phyloP scores from a whole-genome alignment of 2,113 vertebrate genomes.

The Peromyscus leucopus region DNA sequence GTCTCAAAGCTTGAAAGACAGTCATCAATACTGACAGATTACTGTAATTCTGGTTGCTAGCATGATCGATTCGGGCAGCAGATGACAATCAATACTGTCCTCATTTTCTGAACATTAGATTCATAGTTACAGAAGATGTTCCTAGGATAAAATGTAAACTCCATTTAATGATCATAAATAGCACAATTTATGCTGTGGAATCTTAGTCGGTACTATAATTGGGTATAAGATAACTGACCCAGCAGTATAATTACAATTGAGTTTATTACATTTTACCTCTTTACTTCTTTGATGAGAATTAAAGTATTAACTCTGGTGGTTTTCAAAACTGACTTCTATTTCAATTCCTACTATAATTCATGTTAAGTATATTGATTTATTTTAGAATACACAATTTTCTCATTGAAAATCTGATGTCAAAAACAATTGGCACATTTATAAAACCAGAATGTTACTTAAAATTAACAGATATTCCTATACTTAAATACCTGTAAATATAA shows the following conservation, averaged over 20 bases:
- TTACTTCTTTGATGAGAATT: constrained; percentile 63
- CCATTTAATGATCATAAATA: constrained; percentile 89
- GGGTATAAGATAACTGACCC: constrained; percentile 76
- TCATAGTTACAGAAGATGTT: constrained; percentile 89
- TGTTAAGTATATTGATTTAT: constrained; percentile 49
- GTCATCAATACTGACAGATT: constrained; percentile 99
- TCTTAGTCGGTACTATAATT: constrained; percentile 77
- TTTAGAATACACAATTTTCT: constrained; percentile 51
- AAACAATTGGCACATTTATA: constrained; percentile 59
- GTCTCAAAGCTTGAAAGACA: constrained; percentile 91
- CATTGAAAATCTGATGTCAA: constrained; percentile 56
- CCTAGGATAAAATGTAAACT: constrained; percentile 89
- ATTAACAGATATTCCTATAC: constrained; percentile 1
- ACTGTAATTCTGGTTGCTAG: constrained; percentile 99
- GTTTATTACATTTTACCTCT: constrained; percentile 69
- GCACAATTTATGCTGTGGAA: constrained; percentile 89
- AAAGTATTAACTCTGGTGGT: constrained; percentile 58
- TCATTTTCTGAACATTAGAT: constrained; percentile 91
- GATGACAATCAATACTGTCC: constrained; percentile 97
- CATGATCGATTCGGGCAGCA: constrained; percentile 96
- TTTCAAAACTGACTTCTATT: constrained; percentile 61
- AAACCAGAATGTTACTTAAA: constrained; percentile 57
- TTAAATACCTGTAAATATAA: constrained; percentile 63
- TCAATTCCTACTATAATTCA: constrained; percentile 61
- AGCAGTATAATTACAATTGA: constrained; percentile 76